Evolutionary conservation across 2,888 invertebrate species (phyloP), one percentile per base, ranked within the genome.

Genomic region (Apamea monoglypha): DNA sequence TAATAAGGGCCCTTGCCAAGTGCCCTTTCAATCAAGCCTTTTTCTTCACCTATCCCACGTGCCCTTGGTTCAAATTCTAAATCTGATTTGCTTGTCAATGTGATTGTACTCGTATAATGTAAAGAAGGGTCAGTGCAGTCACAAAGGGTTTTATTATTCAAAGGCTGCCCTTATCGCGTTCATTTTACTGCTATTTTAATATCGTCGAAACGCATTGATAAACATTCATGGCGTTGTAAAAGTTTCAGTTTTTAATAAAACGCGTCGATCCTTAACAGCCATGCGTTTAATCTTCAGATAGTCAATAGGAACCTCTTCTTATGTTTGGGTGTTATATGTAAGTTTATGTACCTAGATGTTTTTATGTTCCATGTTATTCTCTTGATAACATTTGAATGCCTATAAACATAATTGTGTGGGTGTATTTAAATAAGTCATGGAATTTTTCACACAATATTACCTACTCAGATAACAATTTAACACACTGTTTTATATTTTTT

Each of bases 1-100:
- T 95, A 95, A 96, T 93, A 96, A 96, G 96, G 87, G 91, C 92
- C 91, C 95, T 95, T 83, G 89, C 91, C 90, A 92, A 94, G 95
- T 92, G 89, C 91, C 93, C 92, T 90, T 94, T 95, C 95, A 96
- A 95, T 94, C 93, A 95, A 89, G 91, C 91, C 92, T 94, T 94
- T 94, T 94, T 93, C 92, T 95, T 93, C 93, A 93, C 93, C 92
- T 92, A 92, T 92, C 94, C 95, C 94, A 95, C 94, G 94, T 96
- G 96, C 93, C 96, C 96, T 96, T 96, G 95, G 95, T 96, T 95
- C 90, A 91, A 92, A 93, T 93, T 91, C 93, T 91, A 93, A 95
- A 95, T 95, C 93, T 90, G 93, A 95, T 95, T 95, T 94, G 93
- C 94, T 94, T 95, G 95, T 95, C 94, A 94, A 93, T 92, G 92